Base-by-base conservation (phyloP, 2,113 vertebrate genomes). In the Lates calcarifer region DNA sequence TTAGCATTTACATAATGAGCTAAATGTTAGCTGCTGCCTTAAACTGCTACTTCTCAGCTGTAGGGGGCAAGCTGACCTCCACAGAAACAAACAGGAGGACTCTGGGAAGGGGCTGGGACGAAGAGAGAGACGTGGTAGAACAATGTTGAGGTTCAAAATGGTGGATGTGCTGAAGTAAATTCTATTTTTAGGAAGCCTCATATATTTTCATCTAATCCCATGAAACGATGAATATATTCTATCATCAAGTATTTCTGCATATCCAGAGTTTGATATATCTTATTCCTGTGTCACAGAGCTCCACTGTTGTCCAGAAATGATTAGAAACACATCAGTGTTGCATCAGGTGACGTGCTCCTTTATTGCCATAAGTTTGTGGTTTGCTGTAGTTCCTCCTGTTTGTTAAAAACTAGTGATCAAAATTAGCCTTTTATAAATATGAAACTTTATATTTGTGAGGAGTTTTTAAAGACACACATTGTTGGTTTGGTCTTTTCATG, bases 1-100 rank as follows among this genome's bases (percentile, higher is more conserved):
- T 91, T 91, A 92, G 91, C 91, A 94, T 95, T 94, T 93, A 85
- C 91, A 95, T 95, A 95, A 95, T 94, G 94, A 92, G 90, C 87
- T 95, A 95, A 95, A 95, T 94, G 93, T 94, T 95, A 93, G 91
- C 79, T 92, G 89, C 91, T 87, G 86, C 91, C 81, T 87, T 74
- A 93, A 93, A 94, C 87, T 78, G 92, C 86, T 85, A 76, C 87
- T 90, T 78, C 73, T 87, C 73, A 76, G 87, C 87, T 84, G 83
- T 68, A 69, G 75, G 83, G 81, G 78, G 82, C 84, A 74, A 85
- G 79, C 67, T 79, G 90, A 92, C 90, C 80, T 89, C 87, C 51
- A 61, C 47, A 64, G 71, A 67, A 43, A 64, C 58, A 73, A 78
- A 82, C 68, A 53, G 28, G 29, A 39, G 26, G 68, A n/a, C 35